Conservation (phyloP, 2,797 vertebrate species). For the Falco biarmicus region DNA sequence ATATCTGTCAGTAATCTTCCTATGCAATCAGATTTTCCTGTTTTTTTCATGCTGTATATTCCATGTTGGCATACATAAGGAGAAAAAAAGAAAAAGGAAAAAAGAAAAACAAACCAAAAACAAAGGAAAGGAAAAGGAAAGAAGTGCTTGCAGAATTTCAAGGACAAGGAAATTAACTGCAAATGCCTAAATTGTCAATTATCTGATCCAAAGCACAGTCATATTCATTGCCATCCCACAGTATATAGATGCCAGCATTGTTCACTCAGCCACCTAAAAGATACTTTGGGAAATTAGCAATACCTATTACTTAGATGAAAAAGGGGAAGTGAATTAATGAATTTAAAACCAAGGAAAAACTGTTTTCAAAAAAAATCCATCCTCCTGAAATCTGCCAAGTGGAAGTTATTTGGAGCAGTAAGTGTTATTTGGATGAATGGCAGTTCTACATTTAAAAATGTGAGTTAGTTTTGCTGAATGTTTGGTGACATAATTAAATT, state of each 20-base stretch:
- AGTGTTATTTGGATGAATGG: background rate
- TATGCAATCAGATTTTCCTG: background rate
- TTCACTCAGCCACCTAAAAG: background rate
- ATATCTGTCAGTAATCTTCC: background rate
- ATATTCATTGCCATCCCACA: background rate
- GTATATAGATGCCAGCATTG: background rate
- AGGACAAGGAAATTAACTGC: background rate
- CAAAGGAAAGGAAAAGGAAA: background rate
- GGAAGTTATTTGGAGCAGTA: background rate
- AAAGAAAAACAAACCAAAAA: too few species aligned
- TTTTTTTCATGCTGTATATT: background rate
- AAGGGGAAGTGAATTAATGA: background rate
- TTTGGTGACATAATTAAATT: background rate
- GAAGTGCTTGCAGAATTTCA: background rate
- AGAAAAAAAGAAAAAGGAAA: too few species aligned
- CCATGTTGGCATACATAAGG: background rate
- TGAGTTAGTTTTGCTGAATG: background rate
- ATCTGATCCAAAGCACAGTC: background rate
- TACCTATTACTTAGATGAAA: background rate
- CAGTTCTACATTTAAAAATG: background rate
- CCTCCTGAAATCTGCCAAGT: background rate
- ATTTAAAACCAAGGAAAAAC: background rate
- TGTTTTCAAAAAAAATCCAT: fast-evolving
- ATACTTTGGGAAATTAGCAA: background rate
- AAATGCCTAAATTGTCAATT: background rate